Evolutionary conservation across 92 coral and sea anemone genomes (phyloP), one percentile per base, ranked within the genome.

Genomic region (Porites lobata): DNA sequence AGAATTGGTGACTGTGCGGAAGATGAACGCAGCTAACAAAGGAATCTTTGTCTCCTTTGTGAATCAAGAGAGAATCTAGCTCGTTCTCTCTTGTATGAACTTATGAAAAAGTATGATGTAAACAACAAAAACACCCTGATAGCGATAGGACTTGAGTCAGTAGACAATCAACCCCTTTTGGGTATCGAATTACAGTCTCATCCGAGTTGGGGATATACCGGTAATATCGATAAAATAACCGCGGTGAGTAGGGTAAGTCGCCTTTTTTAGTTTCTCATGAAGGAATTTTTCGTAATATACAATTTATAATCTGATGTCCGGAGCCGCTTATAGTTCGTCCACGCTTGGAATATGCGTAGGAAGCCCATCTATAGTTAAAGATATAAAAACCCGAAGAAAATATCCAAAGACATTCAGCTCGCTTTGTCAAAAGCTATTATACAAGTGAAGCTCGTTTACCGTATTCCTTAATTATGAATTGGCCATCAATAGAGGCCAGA

Each of bases 281-380:
- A 78, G 83, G 66, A 78, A 78, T 52, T 54, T 78, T 69, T 61
- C 83, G 24, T n/a, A 78, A 61, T 24, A 22, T 22, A 0, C 24
- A 22, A 22, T 22, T 22, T 22, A 22, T 22, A 22, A 22, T 22
- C 24, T 22, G 24, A 22, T 81, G 85, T 50, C 74, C 75, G 50
- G 61, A 81, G 68, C 7, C 24, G 14, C 75, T 81, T 38, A 81
- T 84, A n/a, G 88, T 84, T 58, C 54, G 88, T 26, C 81, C 87
- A n/a, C 78, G 70, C 65, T 26, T 82, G 50, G 77, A 82, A 70
- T 82, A 70, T 52, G 88, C 77, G 62, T 84, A 82, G 88, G 81
- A 84, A 52, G 56, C 82, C 80, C 52, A 83, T 79, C 58, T 22
- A 22, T 19, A 50, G 57, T 38, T 69, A 72, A 84, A 63, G 24